These are phyloP conservation scores for Drosophila grimshawi DNA, from an alignment of 1,140 invertebrate genomes.

Conservation along the genomic window DNA sequence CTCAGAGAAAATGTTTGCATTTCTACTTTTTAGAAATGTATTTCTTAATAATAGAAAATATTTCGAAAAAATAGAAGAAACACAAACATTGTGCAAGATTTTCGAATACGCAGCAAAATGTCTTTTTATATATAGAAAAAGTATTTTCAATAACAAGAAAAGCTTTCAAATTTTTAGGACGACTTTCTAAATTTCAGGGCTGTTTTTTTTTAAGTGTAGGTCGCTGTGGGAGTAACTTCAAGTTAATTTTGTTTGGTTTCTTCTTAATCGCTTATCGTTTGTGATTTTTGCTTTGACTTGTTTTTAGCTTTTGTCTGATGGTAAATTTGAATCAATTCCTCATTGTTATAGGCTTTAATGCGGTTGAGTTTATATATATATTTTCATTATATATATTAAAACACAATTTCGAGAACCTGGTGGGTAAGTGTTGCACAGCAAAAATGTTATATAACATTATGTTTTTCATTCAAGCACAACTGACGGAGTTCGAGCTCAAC, in stretches of 20 bases:
- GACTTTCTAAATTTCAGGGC: no score
- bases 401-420: neutral
- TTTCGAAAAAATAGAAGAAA: no score
- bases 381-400: neutral
- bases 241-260: neutral
- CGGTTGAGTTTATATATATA: neutral
- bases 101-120: no score
- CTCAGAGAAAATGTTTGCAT: no score
- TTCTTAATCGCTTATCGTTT: neutral
- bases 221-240: no score
- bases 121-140: no score
- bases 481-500: conserved; percentile 15
- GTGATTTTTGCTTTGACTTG: neutral
- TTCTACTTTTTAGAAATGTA: no score
- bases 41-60: no score
- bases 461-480: neutral
- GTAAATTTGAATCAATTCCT: neutral
- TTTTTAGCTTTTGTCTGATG: neutral
- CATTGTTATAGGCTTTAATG: neutral
- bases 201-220: neutral
- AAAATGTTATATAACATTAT: neutral
- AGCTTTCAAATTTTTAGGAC: no score
- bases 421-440: neutral
- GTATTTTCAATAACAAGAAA: no score
- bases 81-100: no score